Evolutionary conservation across 2,888 invertebrate genomes (phyloP), one percentile per base, ranked within the genome.

Genomic region (Synanthedon vespiformis): DNA sequence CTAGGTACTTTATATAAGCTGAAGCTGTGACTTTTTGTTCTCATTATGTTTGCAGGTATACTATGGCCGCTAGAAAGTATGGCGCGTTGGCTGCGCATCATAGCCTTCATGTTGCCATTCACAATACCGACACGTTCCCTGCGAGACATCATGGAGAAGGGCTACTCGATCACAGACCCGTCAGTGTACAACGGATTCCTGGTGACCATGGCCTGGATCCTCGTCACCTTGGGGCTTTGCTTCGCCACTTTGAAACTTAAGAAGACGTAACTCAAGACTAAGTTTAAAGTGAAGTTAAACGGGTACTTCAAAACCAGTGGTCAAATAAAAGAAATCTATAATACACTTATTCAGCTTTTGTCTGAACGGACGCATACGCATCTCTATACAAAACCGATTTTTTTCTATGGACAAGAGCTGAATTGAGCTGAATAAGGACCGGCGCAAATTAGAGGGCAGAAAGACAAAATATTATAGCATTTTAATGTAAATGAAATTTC

Each of bases 51-150:
- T 22, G 18, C 18, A 90, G 91, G 91, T 61, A 88, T 91, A 52
- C 74, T 91, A n/a, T 92, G 92, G 92, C 92, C 92, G 0, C 59
- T 91, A 53, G 91, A 92, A 73, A 91, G 91, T 6, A 91, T 93
- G 92, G 91, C 93, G 0, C 67, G 74, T 14, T 67, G 79, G 0
- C 74, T 94, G 0, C 86, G 89, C 52, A 88, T 90, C 61, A 53
- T 94, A 47, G 92, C 94, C 4, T 80, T 91, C 51, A 71, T 85
- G 1, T 82, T 95, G 4, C 97, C 97, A 0, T 93, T 95, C 70
- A 97, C 96, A 0, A 79, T 94, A 52, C 92, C 95, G 0, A 91
- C 94, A 0, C 90, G 91, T 56, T 92, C 95, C 0, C 86, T 96
- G 52, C 84, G 96, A 56, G 92, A 91, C 61, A 88, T 96, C 53